A percentile compares a stretch with the other conserved stretches of the same genome.
Evolutionary conservation across 2,113 vertebrate species (phyloP).

Genomic region (Eudorcas thomsonii): DNA sequence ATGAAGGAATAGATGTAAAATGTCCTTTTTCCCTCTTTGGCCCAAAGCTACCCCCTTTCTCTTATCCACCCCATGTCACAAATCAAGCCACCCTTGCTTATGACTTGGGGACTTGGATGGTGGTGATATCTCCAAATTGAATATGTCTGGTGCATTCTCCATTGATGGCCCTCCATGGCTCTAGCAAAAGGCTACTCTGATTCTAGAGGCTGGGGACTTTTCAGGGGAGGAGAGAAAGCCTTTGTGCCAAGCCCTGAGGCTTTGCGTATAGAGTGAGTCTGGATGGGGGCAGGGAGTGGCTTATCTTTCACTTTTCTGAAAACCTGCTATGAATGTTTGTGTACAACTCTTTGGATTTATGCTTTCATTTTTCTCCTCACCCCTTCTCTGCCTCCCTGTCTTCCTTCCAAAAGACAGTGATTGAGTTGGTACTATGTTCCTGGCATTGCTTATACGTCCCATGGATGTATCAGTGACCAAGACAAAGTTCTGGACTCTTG

Average conservation of each 20-base stretch:
- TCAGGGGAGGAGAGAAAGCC: background rate
- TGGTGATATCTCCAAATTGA: background rate
- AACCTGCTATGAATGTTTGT: background rate
- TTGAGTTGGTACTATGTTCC: background rate
- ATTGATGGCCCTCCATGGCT: background rate
- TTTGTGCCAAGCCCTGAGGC: background rate
- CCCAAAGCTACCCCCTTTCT: background rate
- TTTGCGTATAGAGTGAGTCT: background rate
- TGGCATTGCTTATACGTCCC: background rate
- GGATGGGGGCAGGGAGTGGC: no score
- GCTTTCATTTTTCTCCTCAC: background rate
- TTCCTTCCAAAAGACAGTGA: background rate
- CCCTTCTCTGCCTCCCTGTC: background rate
- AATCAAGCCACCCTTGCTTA: background rate
- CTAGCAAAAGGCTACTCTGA: background rate
- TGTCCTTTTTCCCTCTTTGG: background rate
- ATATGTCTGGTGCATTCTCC: background rate
- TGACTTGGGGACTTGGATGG: background rate
- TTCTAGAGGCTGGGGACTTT: background rate
- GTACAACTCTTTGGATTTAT: background rate
- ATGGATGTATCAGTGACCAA: background rate
- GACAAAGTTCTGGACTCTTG: background rate
- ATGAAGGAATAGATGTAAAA: background rate
- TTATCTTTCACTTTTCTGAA: background rate
- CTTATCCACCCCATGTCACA: background rate